phyloP scores from a whole-genome alignment of 2,797 vertebrate genomes.

The Lepus townsendii region DNA sequence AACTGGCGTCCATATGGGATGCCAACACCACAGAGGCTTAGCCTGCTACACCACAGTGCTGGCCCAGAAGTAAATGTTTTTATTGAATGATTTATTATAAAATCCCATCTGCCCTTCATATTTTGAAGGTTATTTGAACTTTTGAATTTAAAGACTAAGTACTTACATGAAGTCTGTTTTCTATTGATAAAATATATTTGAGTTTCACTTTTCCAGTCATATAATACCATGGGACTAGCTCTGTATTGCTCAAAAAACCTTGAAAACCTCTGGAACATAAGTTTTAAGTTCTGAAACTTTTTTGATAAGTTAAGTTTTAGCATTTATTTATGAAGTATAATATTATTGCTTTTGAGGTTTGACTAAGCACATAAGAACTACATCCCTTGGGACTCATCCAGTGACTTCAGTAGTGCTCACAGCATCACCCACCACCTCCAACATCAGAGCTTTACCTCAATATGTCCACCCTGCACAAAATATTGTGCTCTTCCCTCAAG shows the following conservation, averaged over 20 bases:
- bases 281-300: conserved; percentile 45
- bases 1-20: no score
- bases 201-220: conserved; percentile 39
- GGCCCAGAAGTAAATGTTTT: background rate
- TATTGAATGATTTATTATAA: conserved; percentile 22
- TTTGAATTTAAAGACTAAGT: conserved; percentile 8
- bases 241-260: background rate
- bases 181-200: conserved; percentile 47
- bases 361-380: background rate
- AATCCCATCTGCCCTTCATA: conserved; percentile 7
- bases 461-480: background rate
- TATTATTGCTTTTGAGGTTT: conserved; percentile 23
- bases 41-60: no score
- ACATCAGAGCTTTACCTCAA: background rate
- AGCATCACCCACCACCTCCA: background rate
- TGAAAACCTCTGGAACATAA: background rate
- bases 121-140: conserved; percentile 18
- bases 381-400: background rate
- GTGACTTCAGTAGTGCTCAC: background rate
- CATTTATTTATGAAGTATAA: background rate
- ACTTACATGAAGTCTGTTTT: conserved; percentile 3
- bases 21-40: no score
- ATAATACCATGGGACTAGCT: background rate
- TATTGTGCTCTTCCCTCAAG: background rate
- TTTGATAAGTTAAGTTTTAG: background rate